Base-by-base conservation (phyloP, 1,140 invertebrate genomes). In the Marisa cornuarietis region DNA sequence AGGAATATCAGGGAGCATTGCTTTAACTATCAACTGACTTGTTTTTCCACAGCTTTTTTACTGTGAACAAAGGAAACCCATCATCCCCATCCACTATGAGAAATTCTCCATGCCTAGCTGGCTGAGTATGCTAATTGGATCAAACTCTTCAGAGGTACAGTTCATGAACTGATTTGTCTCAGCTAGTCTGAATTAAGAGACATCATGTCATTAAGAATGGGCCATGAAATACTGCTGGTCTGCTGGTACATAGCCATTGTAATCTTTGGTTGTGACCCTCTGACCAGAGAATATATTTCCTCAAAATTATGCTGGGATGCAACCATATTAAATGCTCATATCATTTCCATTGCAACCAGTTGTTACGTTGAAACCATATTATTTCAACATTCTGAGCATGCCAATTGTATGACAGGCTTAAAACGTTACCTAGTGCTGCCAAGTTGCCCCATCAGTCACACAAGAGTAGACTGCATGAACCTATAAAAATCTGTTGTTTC, bases 11-110 rank as follows among this genome's bases (percentile, higher is more conserved):
- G 31, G 31, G 31, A 9, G 54, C 18, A 58, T 75, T 75, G 20
- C n/a, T 54, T 3, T 26, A 72, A 14, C 18, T 22, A 61, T 52
- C 9, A 61, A 52, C 31, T 74, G 13, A 26, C 63, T 75, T 22
- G 16, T 51, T 51, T 72, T 78, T 80, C 62, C 76, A 22, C 81
- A 91, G 89, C 85, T 91, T 31, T 92, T 88, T 80, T 92, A 91
- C 81, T 91, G 90, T 89, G 91, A 91, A 82, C 90, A 91, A 58
- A 86, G 91, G 71, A 91, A 91, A 79, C 82, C 84, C 71, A 76
- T 91, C 62, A 85, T 92, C 18, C 81, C 90, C 18, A 81, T 91
- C 18, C 81, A 84, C 54, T 88, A 80, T 84, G 90, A 91, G 78
- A 82, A 87, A 20, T 86, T 89, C 77, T 65, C 65, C 58, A 87